These are phyloP conservation scores for Calyptommatus sinebrachiatus DNA, from an alignment of 2,113 vertebrate species.

Conservation along the genomic window DNA sequence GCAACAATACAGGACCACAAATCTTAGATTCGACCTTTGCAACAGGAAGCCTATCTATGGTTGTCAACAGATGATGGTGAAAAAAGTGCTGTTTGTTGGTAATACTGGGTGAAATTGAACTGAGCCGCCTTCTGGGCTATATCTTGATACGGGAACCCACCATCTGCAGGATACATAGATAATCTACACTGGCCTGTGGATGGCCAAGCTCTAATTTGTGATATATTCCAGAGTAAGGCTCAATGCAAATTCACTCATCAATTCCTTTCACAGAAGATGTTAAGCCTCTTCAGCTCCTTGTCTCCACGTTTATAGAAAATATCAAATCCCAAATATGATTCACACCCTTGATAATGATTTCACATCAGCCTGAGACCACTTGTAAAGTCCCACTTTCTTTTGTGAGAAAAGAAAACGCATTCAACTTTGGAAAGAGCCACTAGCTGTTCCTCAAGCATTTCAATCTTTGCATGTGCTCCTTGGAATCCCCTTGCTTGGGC, in stretches of 20 bases:
- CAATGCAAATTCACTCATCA: neutral
- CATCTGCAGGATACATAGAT: no score
- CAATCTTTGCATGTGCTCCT: neutral
- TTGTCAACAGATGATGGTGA: neutral
- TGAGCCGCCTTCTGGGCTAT: no score
- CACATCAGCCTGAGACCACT: neutral
- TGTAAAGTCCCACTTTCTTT: neutral
- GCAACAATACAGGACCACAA: neutral
- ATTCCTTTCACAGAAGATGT: neutral
- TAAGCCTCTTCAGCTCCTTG: neutral
- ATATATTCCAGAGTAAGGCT: no score
- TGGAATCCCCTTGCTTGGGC: constrained; percentile 1
- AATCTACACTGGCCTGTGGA: no score
- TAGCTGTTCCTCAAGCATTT: neutral
- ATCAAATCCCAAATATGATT: neutral
- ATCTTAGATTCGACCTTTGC: neutral
- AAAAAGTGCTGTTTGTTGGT: neutral
- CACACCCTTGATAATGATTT: neutral
- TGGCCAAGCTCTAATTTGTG: no score
- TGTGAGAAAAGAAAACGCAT: neutral
- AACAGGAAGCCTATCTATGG: neutral
- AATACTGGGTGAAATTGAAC: no score
- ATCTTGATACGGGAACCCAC: no score
- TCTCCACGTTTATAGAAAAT: neutral
- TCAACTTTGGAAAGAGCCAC: neutral